Evolutionary conservation across 2,113 vertebrate genomes (phyloP).

Genomic region (Toxotes jaculatrix): DNA sequence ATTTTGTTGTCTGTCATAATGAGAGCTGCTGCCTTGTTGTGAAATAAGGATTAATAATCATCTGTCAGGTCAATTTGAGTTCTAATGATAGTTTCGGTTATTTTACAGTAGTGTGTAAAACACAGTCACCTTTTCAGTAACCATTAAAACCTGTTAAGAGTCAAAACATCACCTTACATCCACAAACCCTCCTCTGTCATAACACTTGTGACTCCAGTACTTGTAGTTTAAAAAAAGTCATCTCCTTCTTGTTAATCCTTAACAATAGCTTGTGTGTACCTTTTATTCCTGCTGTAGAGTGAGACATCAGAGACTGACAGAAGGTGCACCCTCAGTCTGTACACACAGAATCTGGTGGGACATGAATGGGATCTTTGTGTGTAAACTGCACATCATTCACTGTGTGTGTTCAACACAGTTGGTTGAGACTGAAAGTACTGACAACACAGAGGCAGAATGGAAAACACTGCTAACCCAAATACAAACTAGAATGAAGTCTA

Average conservation of each 20-base stretch:
- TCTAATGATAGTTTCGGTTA: not conserved
- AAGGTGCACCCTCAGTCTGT: constrained; percentile 32
- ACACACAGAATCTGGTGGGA: constrained; percentile 20
- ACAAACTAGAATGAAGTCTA: not conserved
- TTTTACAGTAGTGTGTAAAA: not conserved
- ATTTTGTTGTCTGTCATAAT: not conserved
- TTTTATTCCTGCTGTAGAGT: not conserved
- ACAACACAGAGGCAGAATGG: not conserved
- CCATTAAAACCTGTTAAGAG: not conserved
- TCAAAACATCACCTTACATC: not conserved
- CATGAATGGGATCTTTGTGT: constrained; percentile 64
- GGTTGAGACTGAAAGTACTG: constrained; percentile 19
- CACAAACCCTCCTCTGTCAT: not conserved
- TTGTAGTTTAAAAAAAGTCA: not conserved
- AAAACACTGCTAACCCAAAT: constrained; percentile 9
- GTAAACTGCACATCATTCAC: constrained; percentile 15
- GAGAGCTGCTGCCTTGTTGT: not conserved
- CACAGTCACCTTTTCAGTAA: not conserved
- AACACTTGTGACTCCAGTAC: not conserved
- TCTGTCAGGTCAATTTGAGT: not conserved
- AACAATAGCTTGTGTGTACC: not conserved
- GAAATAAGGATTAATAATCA: not conserved
- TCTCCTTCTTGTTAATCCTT: not conserved
- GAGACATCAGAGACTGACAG: constrained; percentile 1
- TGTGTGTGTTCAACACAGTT: constrained; percentile 26